Evolutionary conservation across 2,888 invertebrate genomes (phyloP).

Genomic region (Girardia tigrina): DNA sequence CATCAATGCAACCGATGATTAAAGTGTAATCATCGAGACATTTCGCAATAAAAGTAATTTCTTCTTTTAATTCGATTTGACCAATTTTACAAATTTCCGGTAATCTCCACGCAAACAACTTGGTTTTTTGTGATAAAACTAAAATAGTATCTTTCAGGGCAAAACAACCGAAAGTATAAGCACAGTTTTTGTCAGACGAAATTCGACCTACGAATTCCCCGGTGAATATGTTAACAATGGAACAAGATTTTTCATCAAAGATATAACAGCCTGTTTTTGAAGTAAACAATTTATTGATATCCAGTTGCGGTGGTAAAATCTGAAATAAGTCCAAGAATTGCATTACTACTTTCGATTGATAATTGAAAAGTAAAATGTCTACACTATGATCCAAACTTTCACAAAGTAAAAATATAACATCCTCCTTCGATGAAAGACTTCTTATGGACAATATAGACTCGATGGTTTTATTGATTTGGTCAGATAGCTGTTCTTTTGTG

Average conservation of each 20-base stretch:
- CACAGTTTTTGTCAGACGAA: neutral
- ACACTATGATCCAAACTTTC: neutral
- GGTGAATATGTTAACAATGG: slow-evolving; percentile 39
- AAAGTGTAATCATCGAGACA: slow-evolving; percentile 45
- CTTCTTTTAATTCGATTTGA: slow-evolving; percentile 42
- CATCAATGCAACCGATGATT: slow-evolving; percentile 45
- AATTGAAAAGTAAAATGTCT: neutral
- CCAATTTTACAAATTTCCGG: slow-evolving; percentile 41
- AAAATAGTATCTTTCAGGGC: slow-evolving; percentile 40
- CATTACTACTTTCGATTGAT: neutral
- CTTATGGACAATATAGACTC: neutral
- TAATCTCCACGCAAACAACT: slow-evolving; percentile 40
- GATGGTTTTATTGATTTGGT: neutral
- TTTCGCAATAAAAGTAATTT: slow-evolving; percentile 41
- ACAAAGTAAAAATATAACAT: neutral
- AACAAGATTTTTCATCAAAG: neutral
- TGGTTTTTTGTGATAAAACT: slow-evolving; percentile 40
- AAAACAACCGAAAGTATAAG: slow-evolving; percentile 28
- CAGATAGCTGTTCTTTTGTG: neutral
- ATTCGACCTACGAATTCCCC: slow-evolving; percentile 8
- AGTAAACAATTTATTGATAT: neutral
- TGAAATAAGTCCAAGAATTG: neutral
- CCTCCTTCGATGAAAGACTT: neutral
- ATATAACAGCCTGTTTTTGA: neutral
- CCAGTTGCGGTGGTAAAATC: neutral